Conservation (phyloP, 2,113 vertebrate species). For the Drymodes brunneopygia region DNA sequence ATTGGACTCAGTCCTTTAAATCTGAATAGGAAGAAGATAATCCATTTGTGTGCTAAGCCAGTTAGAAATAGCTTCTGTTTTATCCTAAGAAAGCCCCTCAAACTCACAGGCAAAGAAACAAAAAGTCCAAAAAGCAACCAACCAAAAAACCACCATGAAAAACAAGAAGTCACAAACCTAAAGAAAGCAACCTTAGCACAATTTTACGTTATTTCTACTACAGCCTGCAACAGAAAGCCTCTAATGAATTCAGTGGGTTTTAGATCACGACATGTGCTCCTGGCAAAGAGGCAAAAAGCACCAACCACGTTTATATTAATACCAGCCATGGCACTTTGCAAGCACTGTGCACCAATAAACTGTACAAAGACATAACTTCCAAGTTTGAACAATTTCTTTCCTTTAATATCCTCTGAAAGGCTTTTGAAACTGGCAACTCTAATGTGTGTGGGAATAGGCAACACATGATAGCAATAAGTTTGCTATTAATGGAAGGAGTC, state of each 20-base stretch:
- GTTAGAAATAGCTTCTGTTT: background rate
- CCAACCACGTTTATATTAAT: background rate
- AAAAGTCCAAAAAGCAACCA: background rate
- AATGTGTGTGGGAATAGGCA: constrained; percentile 40
- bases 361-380: constrained; percentile 1
- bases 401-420: constrained; percentile 36
- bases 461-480: constrained; percentile 33
- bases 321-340: background rate
- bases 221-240: background rate
- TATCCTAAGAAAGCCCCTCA: background rate
- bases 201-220: background rate
- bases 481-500: constrained; percentile 49
- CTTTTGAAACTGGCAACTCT: constrained; percentile 38
- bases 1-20: background rate
- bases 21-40: background rate
- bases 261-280: background rate
- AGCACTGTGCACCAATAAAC: background rate
- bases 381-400: constrained; percentile 12
- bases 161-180: background rate
- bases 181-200: background rate
- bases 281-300: background rate
- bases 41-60: background rate
- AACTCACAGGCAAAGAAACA: background rate
- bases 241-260: background rate
- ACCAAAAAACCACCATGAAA: background rate